Evolutionary conservation across 1,140 invertebrate genomes (phyloP).

Genomic region (Odontomachus brunneus): DNA sequence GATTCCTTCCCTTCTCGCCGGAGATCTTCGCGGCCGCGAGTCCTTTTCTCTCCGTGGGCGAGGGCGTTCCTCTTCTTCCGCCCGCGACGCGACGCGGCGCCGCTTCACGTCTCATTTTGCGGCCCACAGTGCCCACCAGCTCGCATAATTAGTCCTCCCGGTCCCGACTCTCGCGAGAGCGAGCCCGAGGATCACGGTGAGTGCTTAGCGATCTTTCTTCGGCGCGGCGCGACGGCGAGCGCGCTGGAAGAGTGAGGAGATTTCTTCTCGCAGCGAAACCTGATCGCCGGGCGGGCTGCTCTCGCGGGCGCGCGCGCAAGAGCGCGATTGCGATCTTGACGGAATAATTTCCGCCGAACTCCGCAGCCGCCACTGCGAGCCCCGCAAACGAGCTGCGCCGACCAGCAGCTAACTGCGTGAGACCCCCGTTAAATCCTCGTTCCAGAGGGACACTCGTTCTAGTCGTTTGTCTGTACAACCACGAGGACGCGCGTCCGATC

Average conservation of each 20-base stretch:
- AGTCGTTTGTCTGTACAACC: background rate
- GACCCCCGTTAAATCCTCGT: background rate
- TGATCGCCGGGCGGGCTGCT: conserved; percentile 45
- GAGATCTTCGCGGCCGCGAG: background rate
- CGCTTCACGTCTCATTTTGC: conserved; percentile 61
- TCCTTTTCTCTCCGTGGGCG: conserved; percentile 21
- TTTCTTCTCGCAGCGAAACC: conserved; percentile 48
- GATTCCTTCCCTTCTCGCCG: conserved; percentile 31
- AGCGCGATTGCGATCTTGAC: conserved; percentile 48
- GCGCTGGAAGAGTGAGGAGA: conserved; percentile 12
- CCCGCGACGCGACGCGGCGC: conserved; percentile 58
- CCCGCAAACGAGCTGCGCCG: background rate
- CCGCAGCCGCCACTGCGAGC: conserved; percentile 5
- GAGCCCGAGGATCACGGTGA: background rate
- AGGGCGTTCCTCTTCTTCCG: conserved; percentile 51
- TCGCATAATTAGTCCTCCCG: conserved; percentile 6
- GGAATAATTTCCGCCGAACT: conserved; percentile 55
- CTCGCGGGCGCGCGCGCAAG: conserved; percentile 30
- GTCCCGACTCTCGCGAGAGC: conserved; percentile 29
- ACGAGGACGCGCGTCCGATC: background rate
- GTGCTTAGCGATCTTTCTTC: background rate
- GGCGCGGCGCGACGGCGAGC: conserved; percentile 13
- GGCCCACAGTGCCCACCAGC: background rate
- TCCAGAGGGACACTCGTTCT: background rate
- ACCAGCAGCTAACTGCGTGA: background rate